A percentile compares a stretch with the other conserved stretches of the same genome.
These are phyloP conservation scores for Melitaea athalia DNA, from an alignment of 2,888 invertebrate species.

Conservation along the genomic window DNA sequence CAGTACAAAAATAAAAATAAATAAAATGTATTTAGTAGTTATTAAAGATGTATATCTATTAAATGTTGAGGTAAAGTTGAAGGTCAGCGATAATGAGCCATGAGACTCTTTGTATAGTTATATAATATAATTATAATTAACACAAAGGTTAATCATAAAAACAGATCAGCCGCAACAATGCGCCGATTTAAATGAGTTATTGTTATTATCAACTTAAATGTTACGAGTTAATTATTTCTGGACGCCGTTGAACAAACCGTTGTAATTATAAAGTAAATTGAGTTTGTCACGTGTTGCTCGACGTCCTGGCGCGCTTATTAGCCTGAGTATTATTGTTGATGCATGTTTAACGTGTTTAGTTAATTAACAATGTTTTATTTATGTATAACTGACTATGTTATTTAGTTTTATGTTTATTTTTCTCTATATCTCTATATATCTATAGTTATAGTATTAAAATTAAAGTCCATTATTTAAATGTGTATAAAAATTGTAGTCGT, in stretches of 20 bases:
- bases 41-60: no score
- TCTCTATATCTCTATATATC: no score
- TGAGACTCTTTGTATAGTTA: no score
- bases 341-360: neutral
- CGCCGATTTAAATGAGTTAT: slow-evolving; percentile 20
- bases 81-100: no score
- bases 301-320: slow-evolving; percentile 20
- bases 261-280: slow-evolving; percentile 43
- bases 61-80: no score
- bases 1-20: no score
- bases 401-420: neutral
- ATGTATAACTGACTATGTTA: neutral
- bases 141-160: neutral
- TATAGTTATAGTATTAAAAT: no score
- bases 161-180: neutral
- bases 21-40: no score
- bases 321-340: slow-evolving; percentile 9
- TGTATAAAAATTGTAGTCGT: no score
- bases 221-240: slow-evolving; percentile 35
- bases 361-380: neutral
- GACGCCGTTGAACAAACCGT: slow-evolving; percentile 34
- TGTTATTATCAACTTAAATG: slow-evolving; percentile 20
- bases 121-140: no score
- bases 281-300: slow-evolving; percentile 36
- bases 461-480: no score